Evolutionary conservation across 2,888 invertebrate species (phyloP).

Genomic region (Chromoteleia sp.): DNA sequence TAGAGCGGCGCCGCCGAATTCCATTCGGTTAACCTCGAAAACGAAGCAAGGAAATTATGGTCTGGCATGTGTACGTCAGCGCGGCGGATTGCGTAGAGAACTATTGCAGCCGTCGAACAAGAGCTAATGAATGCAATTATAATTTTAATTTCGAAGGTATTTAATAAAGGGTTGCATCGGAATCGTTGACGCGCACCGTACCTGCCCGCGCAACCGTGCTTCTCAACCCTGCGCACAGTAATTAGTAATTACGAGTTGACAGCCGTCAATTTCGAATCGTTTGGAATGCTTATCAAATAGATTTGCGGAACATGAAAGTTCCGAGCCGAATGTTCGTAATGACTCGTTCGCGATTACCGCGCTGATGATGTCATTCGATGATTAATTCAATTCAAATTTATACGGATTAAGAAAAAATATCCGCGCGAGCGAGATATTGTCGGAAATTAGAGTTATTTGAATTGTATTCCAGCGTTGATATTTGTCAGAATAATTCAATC

Average conservation of each 20-base stretch:
- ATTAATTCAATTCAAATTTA: slow-evolving; percentile 64
- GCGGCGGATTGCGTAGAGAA: slow-evolving; percentile 70
- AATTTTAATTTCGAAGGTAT: slow-evolving; percentile 85
- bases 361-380: slow-evolving; percentile 52
- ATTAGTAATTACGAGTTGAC: slow-evolving; percentile 83
- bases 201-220: slow-evolving; percentile 63
- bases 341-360: slow-evolving; percentile 61
- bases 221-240: slow-evolving; percentile 77
- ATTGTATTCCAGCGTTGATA: slow-evolving; percentile 6
- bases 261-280: slow-evolving; percentile 75
- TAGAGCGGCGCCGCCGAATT: slow-evolving; percentile 57
- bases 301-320: slow-evolving; percentile 61
- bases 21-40: slow-evolving; percentile 66
- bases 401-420: slow-evolving; percentile 28
- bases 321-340: slow-evolving; percentile 51
- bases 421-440: slow-evolving; percentile 17
- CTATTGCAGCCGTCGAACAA: slow-evolving; percentile 74
- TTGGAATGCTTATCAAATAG: slow-evolving; percentile 71
- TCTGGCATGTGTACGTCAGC: slow-evolving; percentile 28
- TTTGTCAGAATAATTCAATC: slow-evolving; percentile 36
- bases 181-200: slow-evolving; percentile 71
- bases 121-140: slow-evolving; percentile 84
- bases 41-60: slow-evolving; percentile 61
- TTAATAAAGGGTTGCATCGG: slow-evolving; percentile 83
- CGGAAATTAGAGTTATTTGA: slow-evolving; percentile 29